Base-by-base conservation (phyloP, 2,888 invertebrate species). In the Erebia ligea region DNA sequence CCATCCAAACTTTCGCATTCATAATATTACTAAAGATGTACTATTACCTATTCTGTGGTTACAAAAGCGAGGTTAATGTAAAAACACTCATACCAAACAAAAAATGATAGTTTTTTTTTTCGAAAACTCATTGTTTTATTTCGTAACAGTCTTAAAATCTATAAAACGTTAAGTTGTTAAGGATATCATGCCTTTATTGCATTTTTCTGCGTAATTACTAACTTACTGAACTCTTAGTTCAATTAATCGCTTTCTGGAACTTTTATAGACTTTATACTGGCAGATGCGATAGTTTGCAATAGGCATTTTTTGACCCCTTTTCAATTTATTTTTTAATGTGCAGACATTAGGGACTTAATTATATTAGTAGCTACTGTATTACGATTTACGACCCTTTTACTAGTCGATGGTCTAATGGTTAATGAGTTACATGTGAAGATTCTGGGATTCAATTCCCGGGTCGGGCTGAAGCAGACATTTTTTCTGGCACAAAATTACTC, bases 161-260 rank as follows among this genome's bases (percentile, higher is more conserved):
- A 58, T 58, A 58, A 34, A 40, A 58, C 58, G 58, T 58, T 58
- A 58, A 58, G 34, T 34, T 58, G 61, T 61, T 61, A 61, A 58
- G 34, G 58, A 19, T 61, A 61, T 59, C n/a, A 61, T 61, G 19
- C 42, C 42, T 17, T 42, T 13, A 42, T 42, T 19, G 42, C 61
- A 61, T 61, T 61, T 42, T 59, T 59, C 59, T 42, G n/a, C 10
- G 59, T 59, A 59, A 40, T 9, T 11, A 19, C 42, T 42, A 42
- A 17, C 15, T 58, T 11, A n/a, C 58, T 11, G 15, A 15, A 2
- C 25, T 4, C 61, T 61, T 61, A 45, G 42, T 61, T n/a, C 19
- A 61, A 61, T 61, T 61, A 61, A 61, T 42, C 42, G 61, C 10
- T 61, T n/a, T 45, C 19, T 61, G 19, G 61, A 19, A 61, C 42